Evolutionary conservation across 2,888 invertebrate genomes (phyloP).

Genomic region (Synanthedon vespiformis): DNA sequence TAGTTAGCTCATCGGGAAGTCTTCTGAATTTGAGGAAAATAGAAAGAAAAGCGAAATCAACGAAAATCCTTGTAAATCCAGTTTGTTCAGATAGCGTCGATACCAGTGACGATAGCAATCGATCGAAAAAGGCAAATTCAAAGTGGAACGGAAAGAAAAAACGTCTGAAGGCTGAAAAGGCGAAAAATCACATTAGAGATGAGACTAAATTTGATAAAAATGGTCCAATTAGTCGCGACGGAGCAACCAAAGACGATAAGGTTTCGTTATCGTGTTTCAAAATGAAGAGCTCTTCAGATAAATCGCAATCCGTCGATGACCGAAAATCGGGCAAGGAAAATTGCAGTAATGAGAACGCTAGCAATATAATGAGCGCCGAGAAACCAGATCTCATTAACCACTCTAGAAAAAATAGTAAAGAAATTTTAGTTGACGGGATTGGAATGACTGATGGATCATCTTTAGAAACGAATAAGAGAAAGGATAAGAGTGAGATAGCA

Average conservation of each 20-base stretch:
- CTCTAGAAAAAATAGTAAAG: conserved; percentile 42
- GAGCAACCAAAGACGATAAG: conserved; percentile 44
- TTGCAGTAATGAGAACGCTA: conserved; percentile 55
- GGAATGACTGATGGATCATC: conserved; percentile 39
- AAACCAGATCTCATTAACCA: conserved; percentile 56
- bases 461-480: conserved; percentile 34
- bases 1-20: conserved; percentile 40
- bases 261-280: conserved; percentile 63
- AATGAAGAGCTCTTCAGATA: conserved; percentile 56
- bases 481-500: conserved; percentile 47
- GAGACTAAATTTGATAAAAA: conserved; percentile 36
- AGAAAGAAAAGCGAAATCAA: conserved; percentile 58
- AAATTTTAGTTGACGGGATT: conserved; percentile 42
- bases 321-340: conserved; percentile 49
- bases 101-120: conserved; percentile 56
- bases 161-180: conserved; percentile 42
- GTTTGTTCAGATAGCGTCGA: conserved; percentile 53
- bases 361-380: conserved; percentile 43
- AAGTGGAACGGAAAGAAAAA: conserved; percentile 65
- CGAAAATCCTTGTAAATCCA: conserved; percentile 63
- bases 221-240: conserved; percentile 44
- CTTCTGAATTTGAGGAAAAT: conserved; percentile 57
- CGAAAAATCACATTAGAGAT: conserved; percentile 27
- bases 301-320: conserved; percentile 49
- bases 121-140: conserved; percentile 37